Evolutionary conservation across 2,888 invertebrate species (phyloP).

Genomic region (Mesopsocus fuscifrons): DNA sequence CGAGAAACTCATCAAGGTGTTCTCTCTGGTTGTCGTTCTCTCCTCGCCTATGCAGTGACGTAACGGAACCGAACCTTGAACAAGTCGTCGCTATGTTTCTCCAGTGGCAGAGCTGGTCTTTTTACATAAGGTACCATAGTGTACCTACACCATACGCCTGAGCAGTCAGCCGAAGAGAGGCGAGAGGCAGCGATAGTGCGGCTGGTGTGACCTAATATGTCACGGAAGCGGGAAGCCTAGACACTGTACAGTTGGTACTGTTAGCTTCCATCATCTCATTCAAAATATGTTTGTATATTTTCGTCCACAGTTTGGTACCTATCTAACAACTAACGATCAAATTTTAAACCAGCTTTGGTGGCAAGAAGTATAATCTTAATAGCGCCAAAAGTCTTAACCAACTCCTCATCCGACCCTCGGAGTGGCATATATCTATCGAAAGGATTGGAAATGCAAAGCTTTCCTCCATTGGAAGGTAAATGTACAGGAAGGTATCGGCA

Average conservation of each 20-base stretch:
- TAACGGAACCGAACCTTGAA: slow-evolving; percentile 6
- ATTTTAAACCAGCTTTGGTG: too few relatives aligned
- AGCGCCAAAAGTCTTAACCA: too few relatives aligned
- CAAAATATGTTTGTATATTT: not conserved
- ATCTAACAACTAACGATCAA: too few relatives aligned
- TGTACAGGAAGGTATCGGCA: too few relatives aligned
- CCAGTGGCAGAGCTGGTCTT: not conserved
- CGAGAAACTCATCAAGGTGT: too few relatives aligned
- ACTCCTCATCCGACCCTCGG: too few relatives aligned
- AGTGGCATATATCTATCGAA: too few relatives aligned
- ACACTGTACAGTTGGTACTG: slow-evolving; percentile 1
- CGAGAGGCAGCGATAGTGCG: not conserved
- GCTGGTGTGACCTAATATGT: slow-evolving; percentile 8
- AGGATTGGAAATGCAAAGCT: too few relatives aligned
- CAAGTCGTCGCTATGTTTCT: not conserved
- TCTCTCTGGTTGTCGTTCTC: too few relatives aligned
- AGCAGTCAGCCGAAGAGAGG: too few relatives aligned
- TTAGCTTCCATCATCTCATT: not conserved
- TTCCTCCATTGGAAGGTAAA: too few relatives aligned
- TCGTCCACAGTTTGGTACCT: not conserved
- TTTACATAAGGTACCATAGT: not conserved
- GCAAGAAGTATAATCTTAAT: too few relatives aligned
- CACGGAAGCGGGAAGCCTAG: slow-evolving; percentile 4
- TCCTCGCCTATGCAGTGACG: slow-evolving; percentile 3
- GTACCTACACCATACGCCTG: not conserved